Base-by-base conservation (phyloP, 2,888 invertebrate species). In the Dastarcus helophoroides region DNA sequence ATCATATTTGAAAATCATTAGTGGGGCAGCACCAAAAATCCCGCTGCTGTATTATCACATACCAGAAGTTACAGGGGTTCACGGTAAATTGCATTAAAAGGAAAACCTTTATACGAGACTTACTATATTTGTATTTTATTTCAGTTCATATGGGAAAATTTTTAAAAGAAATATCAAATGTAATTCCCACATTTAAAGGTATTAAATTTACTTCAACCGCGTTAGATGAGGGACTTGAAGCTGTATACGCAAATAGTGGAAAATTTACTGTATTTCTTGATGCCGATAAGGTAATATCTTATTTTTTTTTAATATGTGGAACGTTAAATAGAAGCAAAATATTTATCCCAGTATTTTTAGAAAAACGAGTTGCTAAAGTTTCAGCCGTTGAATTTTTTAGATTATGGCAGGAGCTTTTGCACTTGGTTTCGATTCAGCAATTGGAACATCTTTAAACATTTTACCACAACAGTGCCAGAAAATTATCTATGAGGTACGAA, bases 11-110 rank as follows among this genome's bases (percentile, higher is more conserved):
- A 68, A 68, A 42, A 51, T 68, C 26, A 71, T 89, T 3, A 71
- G 78, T 0, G 62, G 67, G 9, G 75, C 77, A 1, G 86, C 85
- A 1, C 79, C 81, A 0, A 73, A 72, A 3, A 71, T 78, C 1
- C 88, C 89, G 0, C 68, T 89, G 23, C 64, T 85, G 14, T 86
- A 88, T 52, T 89, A 89, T 51, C 86, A 89, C 50, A 79, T 85
- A 43, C 86, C 88, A 1, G 63, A 63, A 37, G 71, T 77, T 57
- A 77, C 76, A 22, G 73, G 72, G 35, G 76, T 86, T 13, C 70
- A 76, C 41, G 63, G 86, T 86, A 64, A 73, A 76, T 67, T 9
- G n/a, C n/a, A n/a, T n/a, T n/a, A n/a, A 23, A 23, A 23, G 24
- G 9, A 25, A 25, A 22, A 22, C 3, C 4, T 22, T 3, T 9